Base-by-base conservation (phyloP, 64 coral and sea anemone genomes). In the Pachyseris speciosa region DNA sequence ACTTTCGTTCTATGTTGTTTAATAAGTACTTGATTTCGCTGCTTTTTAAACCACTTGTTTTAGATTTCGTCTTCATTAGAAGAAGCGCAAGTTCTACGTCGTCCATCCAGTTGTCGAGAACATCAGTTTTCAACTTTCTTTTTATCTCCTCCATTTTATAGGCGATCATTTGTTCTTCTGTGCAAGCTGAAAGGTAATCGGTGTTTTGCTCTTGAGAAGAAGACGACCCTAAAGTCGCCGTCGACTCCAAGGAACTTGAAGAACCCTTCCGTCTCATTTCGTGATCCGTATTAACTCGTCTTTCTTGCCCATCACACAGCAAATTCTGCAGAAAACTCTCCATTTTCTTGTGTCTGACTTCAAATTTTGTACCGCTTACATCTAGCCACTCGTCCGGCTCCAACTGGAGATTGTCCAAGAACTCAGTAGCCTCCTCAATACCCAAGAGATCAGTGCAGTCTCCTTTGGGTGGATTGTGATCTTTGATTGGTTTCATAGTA, bases 141-240 rank as follows among this genome's bases (percentile, higher is more conserved):
- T 74, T 20, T 26, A 74, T 40, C 10, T 74, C 70, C n/a, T 26
- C 28, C 70, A 74, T 74, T 74, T 74, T 74, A 44, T 10, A 44
- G 13, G n/a, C 70, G 28, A 74, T 44, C 22, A 74, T 9, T 74
- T 74, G 38, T 45, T 74, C 70, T 44, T 26, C 39, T 5, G 70
- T 74, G 38, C 70, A 45, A 6, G 70, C 70, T 10, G 40, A 44
- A 7, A 25, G 7, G 45, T 74, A 74, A 0, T 74, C 70, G 12
- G 13, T 6, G 16, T 19, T 39, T 38, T 70, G 67, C 13, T 70
- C 32, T 7, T 39, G 40, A 44, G 40, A 44, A 47, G 34, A 40
- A 0, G 40, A 74, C 8, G 70, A 74, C 9, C 37, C 12, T 2
- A 40, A 74, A 44, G 38, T 74, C 20, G 70, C 40, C 10, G 8